Conservation (phyloP, 2,797 vertebrate genomes). For the Esox masquinongy region DNA sequence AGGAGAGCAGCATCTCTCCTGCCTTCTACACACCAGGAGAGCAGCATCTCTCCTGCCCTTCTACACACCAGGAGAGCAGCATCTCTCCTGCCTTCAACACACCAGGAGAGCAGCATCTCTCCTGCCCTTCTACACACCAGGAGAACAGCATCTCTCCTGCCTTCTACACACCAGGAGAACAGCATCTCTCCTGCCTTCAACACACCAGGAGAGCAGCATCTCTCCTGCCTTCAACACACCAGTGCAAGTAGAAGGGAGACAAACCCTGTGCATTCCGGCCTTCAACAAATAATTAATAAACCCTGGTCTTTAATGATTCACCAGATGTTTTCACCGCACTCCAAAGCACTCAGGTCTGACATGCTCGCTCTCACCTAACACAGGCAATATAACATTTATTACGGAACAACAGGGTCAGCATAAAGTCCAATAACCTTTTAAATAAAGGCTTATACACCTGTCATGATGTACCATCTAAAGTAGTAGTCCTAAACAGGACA, state of each 20-base stretch:
- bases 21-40: neutral
- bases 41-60: too few species aligned
- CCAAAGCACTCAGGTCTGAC: constrained; percentile 5
- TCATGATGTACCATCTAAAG: too few species aligned
- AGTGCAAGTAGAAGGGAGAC: neutral
- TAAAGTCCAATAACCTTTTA: too few species aligned
- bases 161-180: too few species aligned
- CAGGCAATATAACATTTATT: neutral
- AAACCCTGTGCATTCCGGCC: neutral
- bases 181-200: too few species aligned
- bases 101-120: neutral
- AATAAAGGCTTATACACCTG: too few species aligned
- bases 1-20: neutral
- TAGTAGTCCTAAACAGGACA: too few species aligned
- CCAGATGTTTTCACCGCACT: constrained; percentile 6
- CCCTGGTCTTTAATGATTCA: neutral
- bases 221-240: neutral
- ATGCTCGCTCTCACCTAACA: neutral
- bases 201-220: neutral
- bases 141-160: too few species aligned
- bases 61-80: too few species aligned
- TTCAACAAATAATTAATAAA: constrained; percentile 2
- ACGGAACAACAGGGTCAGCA: too few species aligned
- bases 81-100: too few species aligned
- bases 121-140: neutral